Evolutionary conservation across 1,140 invertebrate genomes (phyloP).

Genomic region (Hycleus phaleratus): DNA sequence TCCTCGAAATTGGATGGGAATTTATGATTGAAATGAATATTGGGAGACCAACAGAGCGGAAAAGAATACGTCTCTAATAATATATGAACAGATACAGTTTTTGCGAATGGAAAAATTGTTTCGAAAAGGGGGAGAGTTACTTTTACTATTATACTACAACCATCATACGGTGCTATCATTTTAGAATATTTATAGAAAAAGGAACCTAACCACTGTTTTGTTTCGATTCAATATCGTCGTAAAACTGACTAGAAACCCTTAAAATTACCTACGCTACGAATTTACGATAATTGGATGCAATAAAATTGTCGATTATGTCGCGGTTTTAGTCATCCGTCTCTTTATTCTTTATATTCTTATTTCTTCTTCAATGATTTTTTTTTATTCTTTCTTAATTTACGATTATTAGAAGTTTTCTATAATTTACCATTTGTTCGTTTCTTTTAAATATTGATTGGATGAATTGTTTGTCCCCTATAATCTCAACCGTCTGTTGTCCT

Average conservation of each 20-base stretch:
- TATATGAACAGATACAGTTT: constrained; percentile 20
- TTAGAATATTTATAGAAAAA: constrained; percentile 1
- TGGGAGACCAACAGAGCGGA: constrained; percentile 24
- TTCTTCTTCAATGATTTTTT: constrained; percentile 17
- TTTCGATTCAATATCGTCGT: constrained; percentile 24
- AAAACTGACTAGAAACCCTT: constrained; percentile 29
- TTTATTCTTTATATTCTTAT: constrained; percentile 17
- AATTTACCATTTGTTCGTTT: not conserved
- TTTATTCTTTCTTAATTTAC: constrained; percentile 22
- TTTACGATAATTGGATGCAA: constrained; percentile 31
- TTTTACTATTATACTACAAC: no score
- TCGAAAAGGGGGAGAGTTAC: not conserved
- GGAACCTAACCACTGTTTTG: constrained; percentile 20
- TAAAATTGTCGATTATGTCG: constrained; percentile 32
- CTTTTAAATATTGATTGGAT: no score
- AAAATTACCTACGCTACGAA: constrained; percentile 26
- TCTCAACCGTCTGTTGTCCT: no score
- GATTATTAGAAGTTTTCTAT: constrained; percentile 11
- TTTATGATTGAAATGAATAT: constrained; percentile 41
- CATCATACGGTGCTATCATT: no score
- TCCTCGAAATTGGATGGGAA: constrained; percentile 39
- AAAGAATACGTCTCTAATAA: constrained; percentile 32
- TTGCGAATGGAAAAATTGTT: constrained; percentile 5
- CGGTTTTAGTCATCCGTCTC: constrained; percentile 1
- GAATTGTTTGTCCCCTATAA: no score